phyloP scores from a whole-genome alignment of 2,888 invertebrate species.

The Xestoiulus laeticollis region DNA sequence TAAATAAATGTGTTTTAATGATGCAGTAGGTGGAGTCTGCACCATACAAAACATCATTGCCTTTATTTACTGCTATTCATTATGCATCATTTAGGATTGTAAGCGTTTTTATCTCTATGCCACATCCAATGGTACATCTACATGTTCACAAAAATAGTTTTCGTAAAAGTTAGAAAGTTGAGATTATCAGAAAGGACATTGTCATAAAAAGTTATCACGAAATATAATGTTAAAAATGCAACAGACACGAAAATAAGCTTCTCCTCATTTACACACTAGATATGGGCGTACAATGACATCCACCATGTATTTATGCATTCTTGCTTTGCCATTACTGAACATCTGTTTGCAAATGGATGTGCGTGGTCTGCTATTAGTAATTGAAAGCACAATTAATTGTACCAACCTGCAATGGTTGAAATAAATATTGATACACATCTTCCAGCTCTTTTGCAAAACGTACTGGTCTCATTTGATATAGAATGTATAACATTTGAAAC shows the following conservation, averaged over 20 bases:
- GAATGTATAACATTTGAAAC: slow-evolving; percentile 80
- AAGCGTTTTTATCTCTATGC: background rate
- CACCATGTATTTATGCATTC: background rate
- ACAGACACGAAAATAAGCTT: background rate
- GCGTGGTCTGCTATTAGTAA: background rate
- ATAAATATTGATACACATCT: slow-evolving; percentile 80
- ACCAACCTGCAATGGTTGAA: slow-evolving; percentile 78
- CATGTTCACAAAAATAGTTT: background rate
- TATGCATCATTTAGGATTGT: background rate
- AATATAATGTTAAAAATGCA: background rate
- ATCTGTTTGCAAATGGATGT: background rate
- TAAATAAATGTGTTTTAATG: background rate
- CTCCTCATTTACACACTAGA: background rate
- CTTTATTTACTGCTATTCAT: background rate
- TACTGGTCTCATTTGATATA: slow-evolving; percentile 83
- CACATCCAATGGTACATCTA: background rate
- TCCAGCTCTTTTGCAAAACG: slow-evolving; percentile 85
- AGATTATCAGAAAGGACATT: background rate
- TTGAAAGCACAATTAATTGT: background rate
- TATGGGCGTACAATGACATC: background rate
- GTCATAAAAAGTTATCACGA: background rate
- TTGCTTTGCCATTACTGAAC: background rate
- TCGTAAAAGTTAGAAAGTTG: background rate
- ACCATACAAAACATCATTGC: background rate
- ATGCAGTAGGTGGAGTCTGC: background rate